phyloP scores from a whole-genome alignment of 2,797 vertebrate genomes.

The Arrhamphus sclerolepis region DNA sequence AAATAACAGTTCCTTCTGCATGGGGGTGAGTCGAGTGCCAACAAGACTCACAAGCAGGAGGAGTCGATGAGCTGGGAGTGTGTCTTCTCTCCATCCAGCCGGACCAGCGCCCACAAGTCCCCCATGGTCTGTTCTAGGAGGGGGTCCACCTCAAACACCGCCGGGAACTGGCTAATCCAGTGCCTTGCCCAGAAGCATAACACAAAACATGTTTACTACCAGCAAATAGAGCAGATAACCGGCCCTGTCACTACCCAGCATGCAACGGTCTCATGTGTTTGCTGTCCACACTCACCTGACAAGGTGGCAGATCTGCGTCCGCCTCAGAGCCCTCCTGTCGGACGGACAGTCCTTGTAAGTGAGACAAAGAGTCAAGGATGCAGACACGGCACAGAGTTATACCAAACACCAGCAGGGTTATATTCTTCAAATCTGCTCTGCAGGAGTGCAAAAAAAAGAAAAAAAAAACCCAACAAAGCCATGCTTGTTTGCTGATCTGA shows the following conservation, averaged over 20 bases:
- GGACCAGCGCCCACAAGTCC: conserved; percentile 86
- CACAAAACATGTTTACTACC: conserved; percentile 63
- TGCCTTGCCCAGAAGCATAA: conserved; percentile 76
- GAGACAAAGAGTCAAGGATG: conserved; percentile 58
- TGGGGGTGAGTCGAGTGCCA: conserved; percentile 8
- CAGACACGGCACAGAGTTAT: neutral
- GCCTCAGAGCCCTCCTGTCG: conserved; percentile 74
- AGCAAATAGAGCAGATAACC: conserved; percentile 42
- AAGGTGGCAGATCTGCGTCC: conserved; percentile 86
- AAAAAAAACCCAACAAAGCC: too few species aligned
- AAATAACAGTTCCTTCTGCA: conserved; percentile 4
- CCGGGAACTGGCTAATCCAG: conserved; percentile 87
- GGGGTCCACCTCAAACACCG: conserved; percentile 84
- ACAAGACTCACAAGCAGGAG: conserved; percentile 81
- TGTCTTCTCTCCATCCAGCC: conserved; percentile 73
- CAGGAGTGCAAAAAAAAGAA: conserved; percentile 26
- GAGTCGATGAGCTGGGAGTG: conserved; percentile 80
- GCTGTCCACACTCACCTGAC: conserved; percentile 81
- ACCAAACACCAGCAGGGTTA: conserved; percentile 19
- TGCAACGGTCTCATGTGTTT: neutral
- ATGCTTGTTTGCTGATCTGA: conserved; percentile 69
- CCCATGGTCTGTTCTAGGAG: conserved; percentile 84
- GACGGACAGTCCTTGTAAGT: conserved; percentile 86
- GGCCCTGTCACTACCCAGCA: conserved; percentile 25
- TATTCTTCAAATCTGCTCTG: conserved; percentile 56